Evolutionary conservation across 2,113 vertebrate species (phyloP).

Genomic region (Indicator maculatus): DNA sequence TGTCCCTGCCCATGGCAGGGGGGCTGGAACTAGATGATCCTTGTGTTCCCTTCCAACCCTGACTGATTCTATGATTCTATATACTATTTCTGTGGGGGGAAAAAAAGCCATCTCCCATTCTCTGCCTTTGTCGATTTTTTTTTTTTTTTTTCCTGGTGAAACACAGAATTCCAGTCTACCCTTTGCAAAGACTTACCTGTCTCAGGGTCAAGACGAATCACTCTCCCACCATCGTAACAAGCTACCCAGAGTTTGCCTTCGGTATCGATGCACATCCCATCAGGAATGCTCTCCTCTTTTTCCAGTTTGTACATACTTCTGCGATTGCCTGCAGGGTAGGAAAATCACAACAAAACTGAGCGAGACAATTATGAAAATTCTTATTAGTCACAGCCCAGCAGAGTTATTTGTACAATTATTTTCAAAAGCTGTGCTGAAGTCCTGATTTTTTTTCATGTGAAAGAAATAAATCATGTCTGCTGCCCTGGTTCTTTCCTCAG

Average conservation of each 20-base stretch:
- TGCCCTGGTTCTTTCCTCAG: neutral
- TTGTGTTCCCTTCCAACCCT: too few relatives aligned
- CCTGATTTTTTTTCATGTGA: neutral
- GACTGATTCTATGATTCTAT: too few relatives aligned
- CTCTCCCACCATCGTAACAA: conserved; percentile 89
- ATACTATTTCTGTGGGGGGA: neutral
- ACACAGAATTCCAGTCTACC: neutral
- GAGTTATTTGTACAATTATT: neutral
- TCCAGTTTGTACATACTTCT: conserved; percentile 78
- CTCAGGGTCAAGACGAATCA: conserved; percentile 88
- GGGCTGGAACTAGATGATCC: too few relatives aligned
- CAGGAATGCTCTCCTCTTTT: conserved; percentile 88
- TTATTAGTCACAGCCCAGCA: neutral
- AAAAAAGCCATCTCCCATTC: accelerated
- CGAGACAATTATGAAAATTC: neutral
- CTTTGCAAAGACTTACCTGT: conserved; percentile 78
- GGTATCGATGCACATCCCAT: conserved; percentile 90
- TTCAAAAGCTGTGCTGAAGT: neutral
- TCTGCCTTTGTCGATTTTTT: neutral
- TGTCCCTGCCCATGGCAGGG: too few relatives aligned
- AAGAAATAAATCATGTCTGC: neutral
- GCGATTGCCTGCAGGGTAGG: conserved; percentile 74
- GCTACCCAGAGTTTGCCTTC: conserved; percentile 93
- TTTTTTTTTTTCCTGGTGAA: neutral
- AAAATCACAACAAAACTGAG: neutral